Conservation (phyloP, 2,797 vertebrate genomes). For the Gila robusta region DNA sequence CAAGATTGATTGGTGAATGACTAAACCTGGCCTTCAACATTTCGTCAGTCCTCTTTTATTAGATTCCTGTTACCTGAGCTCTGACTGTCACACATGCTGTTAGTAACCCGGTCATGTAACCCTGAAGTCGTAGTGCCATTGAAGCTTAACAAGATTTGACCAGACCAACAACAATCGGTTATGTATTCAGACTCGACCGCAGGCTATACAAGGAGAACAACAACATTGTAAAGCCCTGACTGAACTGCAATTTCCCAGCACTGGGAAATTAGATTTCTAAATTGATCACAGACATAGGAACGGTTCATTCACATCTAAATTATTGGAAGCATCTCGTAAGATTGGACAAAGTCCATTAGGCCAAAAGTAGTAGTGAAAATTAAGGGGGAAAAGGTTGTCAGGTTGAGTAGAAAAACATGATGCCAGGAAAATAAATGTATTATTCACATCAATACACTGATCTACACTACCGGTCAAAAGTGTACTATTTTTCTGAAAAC, state of each 20-base stretch:
- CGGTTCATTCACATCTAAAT: slow-evolving; percentile 34
- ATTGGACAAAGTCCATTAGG: slow-evolving; percentile 12
- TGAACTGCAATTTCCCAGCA: slow-evolving; percentile 58
- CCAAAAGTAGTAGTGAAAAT: not conserved
- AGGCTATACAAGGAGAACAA: slow-evolving; percentile 26
- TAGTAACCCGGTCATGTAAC: slow-evolving; percentile 46
- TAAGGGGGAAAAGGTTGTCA: not conserved
- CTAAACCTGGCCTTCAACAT: slow-evolving; percentile 71
- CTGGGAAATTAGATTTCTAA: slow-evolving; percentile 55
- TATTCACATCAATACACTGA: not conserved
- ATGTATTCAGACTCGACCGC: slow-evolving; percentile 32
- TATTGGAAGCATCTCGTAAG: slow-evolving; percentile 25
- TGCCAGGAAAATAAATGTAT: not conserved
- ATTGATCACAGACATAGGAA: slow-evolving; percentile 51
- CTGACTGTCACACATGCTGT: slow-evolving; percentile 71
- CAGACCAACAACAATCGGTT: slow-evolving; percentile 56
- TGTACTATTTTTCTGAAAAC: not conserved
- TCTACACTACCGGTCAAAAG: not conserved
- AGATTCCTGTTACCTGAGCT: slow-evolving; percentile 71
- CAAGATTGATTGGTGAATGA: slow-evolving; percentile 74
- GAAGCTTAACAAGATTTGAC: slow-evolving; percentile 50
- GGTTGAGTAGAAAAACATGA: not conserved
- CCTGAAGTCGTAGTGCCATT: slow-evolving; percentile 27
- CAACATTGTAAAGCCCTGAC: slow-evolving; percentile 34
- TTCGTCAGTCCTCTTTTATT: slow-evolving; percentile 62